A percentile compares a stretch with the other conserved stretches of the same genome.
These are phyloP conservation scores for Agrochola lota DNA, from an alignment of 2,888 invertebrate species.

Conservation along the genomic window DNA sequence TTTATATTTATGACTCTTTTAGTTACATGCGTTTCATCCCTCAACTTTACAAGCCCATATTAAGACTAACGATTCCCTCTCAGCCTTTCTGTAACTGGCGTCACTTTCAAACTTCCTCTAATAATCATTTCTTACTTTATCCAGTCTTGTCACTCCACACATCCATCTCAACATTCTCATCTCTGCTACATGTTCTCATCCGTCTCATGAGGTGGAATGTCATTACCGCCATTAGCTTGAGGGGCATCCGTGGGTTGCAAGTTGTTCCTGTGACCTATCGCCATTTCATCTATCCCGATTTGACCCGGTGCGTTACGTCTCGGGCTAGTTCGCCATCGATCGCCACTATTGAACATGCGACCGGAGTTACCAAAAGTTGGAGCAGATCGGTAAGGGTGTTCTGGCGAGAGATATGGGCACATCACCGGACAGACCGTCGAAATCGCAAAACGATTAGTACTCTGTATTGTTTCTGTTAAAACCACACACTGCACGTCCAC, in stretches of 20 bases:
- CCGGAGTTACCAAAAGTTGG: not conserved
- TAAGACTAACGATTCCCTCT: not conserved
- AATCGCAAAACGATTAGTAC: not conserved
- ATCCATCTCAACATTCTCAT: not conserved
- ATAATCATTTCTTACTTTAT: not conserved
- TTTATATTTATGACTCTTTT: not conserved
- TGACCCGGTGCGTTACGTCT: not conserved
- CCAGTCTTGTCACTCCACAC: not conserved
- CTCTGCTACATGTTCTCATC: not conserved
- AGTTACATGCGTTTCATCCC: not conserved
- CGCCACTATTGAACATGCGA: not conserved
- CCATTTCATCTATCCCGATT: not conserved
- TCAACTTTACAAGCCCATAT: not conserved
- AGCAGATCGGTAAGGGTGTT: not conserved
- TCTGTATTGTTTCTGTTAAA: not conserved
- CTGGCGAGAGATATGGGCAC: not conserved
- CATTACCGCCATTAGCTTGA: no score
- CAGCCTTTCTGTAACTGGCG: not conserved
- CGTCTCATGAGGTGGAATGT: not conserved
- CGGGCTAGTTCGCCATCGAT: no score
- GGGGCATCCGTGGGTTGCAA: not conserved
- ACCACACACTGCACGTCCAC: not conserved
- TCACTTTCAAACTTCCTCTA: not conserved
- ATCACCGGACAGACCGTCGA: not conserved
- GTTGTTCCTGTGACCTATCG: not conserved